A percentile compares a stretch with the other conserved stretches of the same genome.
These are phyloP conservation scores for Oncorhynchus kisutch DNA, from an alignment of 2,113 vertebrate genomes.

Conservation along the genomic window DNA sequence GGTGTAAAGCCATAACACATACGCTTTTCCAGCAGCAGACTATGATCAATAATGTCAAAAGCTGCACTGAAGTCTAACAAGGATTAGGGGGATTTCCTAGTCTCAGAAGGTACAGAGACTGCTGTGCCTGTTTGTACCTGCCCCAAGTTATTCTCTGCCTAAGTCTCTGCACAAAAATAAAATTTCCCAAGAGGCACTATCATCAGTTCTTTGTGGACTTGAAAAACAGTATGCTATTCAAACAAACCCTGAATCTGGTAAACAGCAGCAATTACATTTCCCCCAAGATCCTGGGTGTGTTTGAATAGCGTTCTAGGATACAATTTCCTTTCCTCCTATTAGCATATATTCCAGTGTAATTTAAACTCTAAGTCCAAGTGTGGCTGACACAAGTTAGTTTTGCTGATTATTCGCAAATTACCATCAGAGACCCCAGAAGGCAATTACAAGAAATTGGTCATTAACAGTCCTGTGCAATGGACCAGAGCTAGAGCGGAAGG, in stretches of 20 bases:
- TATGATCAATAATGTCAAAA: no score
- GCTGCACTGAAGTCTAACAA: not conserved
- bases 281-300: not conserved
- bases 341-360: slow-evolving; percentile 40
- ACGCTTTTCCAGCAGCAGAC: no score
- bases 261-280: no score
- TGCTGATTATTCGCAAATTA: slow-evolving; percentile 55
- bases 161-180: not conserved
- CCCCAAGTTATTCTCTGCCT: not conserved
- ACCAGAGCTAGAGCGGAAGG: slow-evolving; percentile 41
- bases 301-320: slow-evolving; percentile 33
- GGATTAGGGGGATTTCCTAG: slow-evolving; percentile 40
- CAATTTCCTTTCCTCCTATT: slow-evolving; percentile 44
- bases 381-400: slow-evolving; percentile 39
- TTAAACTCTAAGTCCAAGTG: slow-evolving; percentile 31
- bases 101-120: not conserved
- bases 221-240: no score
- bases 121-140: slow-evolving; percentile 32
- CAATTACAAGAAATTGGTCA: slow-evolving; percentile 55
- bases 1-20: no score
- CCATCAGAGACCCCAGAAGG: slow-evolving; percentile 45
- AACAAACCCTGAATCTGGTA: no score
- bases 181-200: slow-evolving; percentile 22
- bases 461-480: slow-evolving; percentile 36
- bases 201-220: slow-evolving; percentile 14